phyloP scores from a whole-genome alignment of 1,140 invertebrate species.

The Orussus abietinus region DNA sequence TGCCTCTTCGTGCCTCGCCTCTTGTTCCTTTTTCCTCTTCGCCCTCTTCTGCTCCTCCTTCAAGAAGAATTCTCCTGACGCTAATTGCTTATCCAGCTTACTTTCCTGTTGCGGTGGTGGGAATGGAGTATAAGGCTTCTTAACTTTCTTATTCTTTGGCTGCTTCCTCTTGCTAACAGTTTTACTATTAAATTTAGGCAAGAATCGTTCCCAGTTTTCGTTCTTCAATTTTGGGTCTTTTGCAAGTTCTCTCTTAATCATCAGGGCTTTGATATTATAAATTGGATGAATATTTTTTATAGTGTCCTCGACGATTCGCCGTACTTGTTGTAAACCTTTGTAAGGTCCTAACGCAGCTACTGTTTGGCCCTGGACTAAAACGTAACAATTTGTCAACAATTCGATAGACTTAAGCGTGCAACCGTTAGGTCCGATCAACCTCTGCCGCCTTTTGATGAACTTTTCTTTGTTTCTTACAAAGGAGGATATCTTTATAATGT shows the following conservation, averaged over 20 bases:
- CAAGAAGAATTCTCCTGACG: slow-evolving; percentile 95
- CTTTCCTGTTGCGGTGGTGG: slow-evolving; percentile 90
- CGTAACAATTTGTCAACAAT: slow-evolving; percentile 95
- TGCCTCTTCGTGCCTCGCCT: slow-evolving; percentile 68
- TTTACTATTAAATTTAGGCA: slow-evolving; percentile 94
- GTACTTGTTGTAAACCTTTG: slow-evolving; percentile 88
- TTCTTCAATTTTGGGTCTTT: slow-evolving; percentile 89
- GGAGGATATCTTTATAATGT: slow-evolving; percentile 96
- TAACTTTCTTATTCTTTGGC: slow-evolving; percentile 80
- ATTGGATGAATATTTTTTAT: slow-evolving; percentile 99
- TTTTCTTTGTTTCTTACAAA: slow-evolving; percentile 89
- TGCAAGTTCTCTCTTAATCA: slow-evolving; percentile 94
- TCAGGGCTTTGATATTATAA: slow-evolving; percentile 96
- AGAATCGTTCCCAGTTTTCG: slow-evolving; percentile 96
- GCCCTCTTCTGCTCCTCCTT: slow-evolving; percentile 76
- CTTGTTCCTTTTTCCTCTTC: slow-evolving; percentile 69
- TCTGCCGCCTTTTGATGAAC: slow-evolving; percentile 92
- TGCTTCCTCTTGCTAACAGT: slow-evolving; percentile 83
- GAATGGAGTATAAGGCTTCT: slow-evolving; percentile 96
- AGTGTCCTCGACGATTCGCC: slow-evolving; percentile 91
- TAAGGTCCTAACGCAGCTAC: slow-evolving; percentile 94
- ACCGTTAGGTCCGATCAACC: slow-evolving; percentile 94
- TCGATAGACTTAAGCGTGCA: slow-evolving; percentile 97
- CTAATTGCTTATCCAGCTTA: slow-evolving; percentile 91
- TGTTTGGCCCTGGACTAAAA: slow-evolving; percentile 97